A percentile compares a stretch with the other conserved stretches of the same genome.
Conservation (phyloP, 2,113 vertebrate genomes). For the Xenopus laevis region DNA sequence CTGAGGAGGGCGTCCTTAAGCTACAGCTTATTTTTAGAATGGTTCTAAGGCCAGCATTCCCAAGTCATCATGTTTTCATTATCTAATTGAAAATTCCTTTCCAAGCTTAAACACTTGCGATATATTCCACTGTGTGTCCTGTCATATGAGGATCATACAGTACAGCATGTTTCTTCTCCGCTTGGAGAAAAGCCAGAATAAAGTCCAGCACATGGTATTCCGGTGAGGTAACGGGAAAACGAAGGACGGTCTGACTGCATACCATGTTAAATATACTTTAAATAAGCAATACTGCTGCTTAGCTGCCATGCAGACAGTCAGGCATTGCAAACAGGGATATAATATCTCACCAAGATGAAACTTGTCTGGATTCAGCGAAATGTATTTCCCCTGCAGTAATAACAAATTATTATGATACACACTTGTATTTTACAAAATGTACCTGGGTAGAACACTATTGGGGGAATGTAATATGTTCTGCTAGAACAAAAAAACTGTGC, state of each 20-base stretch:
- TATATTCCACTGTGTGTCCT: conserved; percentile 18
- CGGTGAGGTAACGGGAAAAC: conserved; percentile 40
- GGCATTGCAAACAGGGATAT: background rate
- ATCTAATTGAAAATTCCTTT: conserved; percentile 36
- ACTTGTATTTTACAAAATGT: too few species aligned
- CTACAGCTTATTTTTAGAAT: conserved; percentile 43
- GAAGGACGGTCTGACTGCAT: conserved; percentile 18
- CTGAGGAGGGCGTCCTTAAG: background rate
- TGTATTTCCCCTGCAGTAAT: too few species aligned
- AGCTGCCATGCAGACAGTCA: background rate
- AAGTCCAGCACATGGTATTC: background rate
- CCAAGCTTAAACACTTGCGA: conserved; percentile 29
- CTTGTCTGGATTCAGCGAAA: too few species aligned
- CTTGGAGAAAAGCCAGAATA: conserved; percentile 23
- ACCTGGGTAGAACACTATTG: too few species aligned
- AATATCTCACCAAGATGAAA: too few species aligned
- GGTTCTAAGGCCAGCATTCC: conserved; percentile 23
- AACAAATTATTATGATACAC: too few species aligned
- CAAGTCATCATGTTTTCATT: conserved; percentile 24
- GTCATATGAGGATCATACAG: background rate
- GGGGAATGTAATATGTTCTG: too few species aligned
- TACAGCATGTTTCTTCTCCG: background rate
- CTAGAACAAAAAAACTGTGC: too few species aligned
- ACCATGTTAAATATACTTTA: background rate
- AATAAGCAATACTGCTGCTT: background rate